Evolutionary conservation across 2,113 vertebrate species (phyloP), one percentile per base, ranked within the genome.

Genomic region (Sminthopsis crassicaudata): DNA sequence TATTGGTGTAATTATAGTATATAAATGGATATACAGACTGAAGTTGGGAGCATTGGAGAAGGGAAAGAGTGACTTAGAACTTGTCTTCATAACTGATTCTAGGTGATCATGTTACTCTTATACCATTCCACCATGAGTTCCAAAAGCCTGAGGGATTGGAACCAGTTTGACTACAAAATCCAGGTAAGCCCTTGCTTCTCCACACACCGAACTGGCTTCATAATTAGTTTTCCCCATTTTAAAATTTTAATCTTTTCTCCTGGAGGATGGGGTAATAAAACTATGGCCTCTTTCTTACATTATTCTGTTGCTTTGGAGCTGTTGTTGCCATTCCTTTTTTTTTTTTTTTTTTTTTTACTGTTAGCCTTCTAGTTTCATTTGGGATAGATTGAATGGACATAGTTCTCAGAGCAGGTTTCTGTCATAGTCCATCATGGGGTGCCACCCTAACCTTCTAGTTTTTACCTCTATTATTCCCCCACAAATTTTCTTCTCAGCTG

Each of bases 41-140:
- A n/a, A 53, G 23, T 11, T 24, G 0, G 22, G 23, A 91, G 3
- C 36, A 89, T 11, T 52, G 42, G 46, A 91, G 90, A 67, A 88
- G 93, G 91, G 42, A 48, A 3, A n/a, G 25, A 42, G 8, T 27
- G 0, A 0, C 57, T 96, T 10, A 93, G 53, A 76, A 84, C 42
- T 91, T 93, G 2, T 50, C 22, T 36, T 36, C 57, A 53, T 0
- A 92, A 92, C 91, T 96, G 3, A 0, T 94, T 96, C 23, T 96
- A 99, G 99, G 97, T 99, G 94, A 96, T 97, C 0, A 98, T 98
- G 94, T 96, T 99, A 94, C 99, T 99, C 0, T 98, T 99, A 0
- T 99, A 99, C 91, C 98, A 99, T 53, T 98, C 98, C 9, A 98
- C 99, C 90, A 98, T 99, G 98, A 99, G 98, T 96, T 98, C 98